Evolutionary conservation across 1,140 invertebrate species (phyloP).

Genomic region (Achroia grisella): DNA sequence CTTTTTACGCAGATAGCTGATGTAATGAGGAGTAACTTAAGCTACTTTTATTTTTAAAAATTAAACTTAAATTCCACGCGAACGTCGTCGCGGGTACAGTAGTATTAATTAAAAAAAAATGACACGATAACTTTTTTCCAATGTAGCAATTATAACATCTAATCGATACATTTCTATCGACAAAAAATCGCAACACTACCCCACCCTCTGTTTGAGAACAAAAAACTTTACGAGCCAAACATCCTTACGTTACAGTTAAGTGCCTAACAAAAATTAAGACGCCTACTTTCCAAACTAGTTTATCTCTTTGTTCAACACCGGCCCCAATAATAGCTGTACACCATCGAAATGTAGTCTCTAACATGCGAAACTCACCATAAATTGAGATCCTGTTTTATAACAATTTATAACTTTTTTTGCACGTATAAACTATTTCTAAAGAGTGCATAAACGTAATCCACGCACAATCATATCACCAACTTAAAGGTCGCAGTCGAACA

Average conservation of each 20-base stretch:
- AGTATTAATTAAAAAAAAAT: too few relatives aligned
- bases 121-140: too few relatives aligned
- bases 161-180: too few relatives aligned
- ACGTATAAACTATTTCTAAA: conserved; percentile 35
- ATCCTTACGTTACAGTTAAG: conserved; percentile 12
- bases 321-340: background rate
- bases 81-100: too few relatives aligned
- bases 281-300: conserved; percentile 35
- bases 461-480: conserved; percentile 23
- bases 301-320: conserved; percentile 33
- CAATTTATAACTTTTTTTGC: conserved; percentile 33
- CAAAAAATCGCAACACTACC: background rate
- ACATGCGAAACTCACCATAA: conserved; percentile 27
- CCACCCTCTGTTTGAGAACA: background rate
- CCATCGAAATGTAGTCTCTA: background rate
- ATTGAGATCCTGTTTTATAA: conserved; percentile 36
- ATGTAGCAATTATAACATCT: too few relatives aligned
- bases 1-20: too few relatives aligned
- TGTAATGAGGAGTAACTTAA: too few relatives aligned
- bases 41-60: too few relatives aligned
- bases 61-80: too few relatives aligned
- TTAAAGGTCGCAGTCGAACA: background rate
- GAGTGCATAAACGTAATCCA: conserved; percentile 10
- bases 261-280: conserved; percentile 16
- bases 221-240: conserved; percentile 1